phyloP scores from a whole-genome alignment of 2,888 invertebrate genomes.

The Lithophane semibrunnea region DNA sequence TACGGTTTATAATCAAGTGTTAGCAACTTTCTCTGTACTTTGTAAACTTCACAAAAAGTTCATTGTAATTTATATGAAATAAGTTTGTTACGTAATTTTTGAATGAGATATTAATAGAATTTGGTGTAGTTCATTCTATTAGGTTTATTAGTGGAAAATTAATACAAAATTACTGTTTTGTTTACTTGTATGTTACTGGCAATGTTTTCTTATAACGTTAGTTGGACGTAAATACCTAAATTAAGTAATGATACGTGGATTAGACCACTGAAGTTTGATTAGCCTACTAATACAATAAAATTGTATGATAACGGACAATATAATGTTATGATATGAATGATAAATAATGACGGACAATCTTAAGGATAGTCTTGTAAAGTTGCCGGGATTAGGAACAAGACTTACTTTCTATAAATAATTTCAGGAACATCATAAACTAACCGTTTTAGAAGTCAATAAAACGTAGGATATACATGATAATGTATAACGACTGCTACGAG shows the following conservation, averaged over 20 bases:
- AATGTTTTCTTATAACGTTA: constrained; percentile 29
- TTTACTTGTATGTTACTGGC: constrained; percentile 33
- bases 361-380: constrained; percentile 1
- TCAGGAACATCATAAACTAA: neutral
- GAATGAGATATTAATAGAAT: constrained; percentile 69
- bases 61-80: constrained; percentile 74
- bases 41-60: constrained; percentile 65
- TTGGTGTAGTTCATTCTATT: constrained; percentile 46
- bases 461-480: neutral
- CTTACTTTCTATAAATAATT: neutral
- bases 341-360: constrained; percentile 8
- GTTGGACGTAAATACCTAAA: constrained; percentile 7
- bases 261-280: constrained; percentile 15
- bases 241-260: constrained; percentile 17
- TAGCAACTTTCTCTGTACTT: constrained; percentile 76
- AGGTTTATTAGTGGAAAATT: constrained; percentile 53
- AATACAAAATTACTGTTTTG: constrained; percentile 44
- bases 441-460: neutral
- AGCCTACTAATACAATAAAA: neutral
- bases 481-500: neutral
- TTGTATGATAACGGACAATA: neutral
- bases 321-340: too few species aligned
- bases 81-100: constrained; percentile 71
- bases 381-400: neutral
- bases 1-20: constrained; percentile 74